A percentile compares a stretch with the other conserved stretches of the same genome.
Conservation (phyloP, 2,797 vertebrate genomes). For the Percopsis omiscomaycus region DNA sequence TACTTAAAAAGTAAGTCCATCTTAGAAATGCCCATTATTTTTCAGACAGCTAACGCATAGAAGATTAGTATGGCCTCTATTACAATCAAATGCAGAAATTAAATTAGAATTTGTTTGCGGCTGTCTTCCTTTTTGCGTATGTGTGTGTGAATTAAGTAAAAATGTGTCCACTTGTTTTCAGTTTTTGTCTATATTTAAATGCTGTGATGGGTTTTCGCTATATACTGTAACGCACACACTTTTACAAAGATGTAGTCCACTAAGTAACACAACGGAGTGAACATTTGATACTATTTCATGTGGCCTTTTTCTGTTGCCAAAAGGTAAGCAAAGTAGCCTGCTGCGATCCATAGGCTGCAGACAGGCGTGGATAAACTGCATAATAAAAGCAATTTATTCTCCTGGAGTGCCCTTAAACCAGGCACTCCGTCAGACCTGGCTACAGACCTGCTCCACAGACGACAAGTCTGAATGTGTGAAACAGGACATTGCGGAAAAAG, state of each 20-base stretch:
- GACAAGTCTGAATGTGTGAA: slow-evolving; percentile 27
- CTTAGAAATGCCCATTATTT: no score
- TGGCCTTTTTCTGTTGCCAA: no score
- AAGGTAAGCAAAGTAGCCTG: no score
- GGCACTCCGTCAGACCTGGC: slow-evolving; percentile 42
- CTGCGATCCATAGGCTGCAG: slow-evolving; percentile 46
- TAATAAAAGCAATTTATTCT: slow-evolving; percentile 56
- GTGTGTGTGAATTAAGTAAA: not conserved
- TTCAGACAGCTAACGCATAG: no score
- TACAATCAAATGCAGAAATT: no score
- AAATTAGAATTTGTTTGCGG: not conserved
- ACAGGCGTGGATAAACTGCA: slow-evolving; percentile 43
- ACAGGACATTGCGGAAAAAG: not conserved
- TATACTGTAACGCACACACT: not conserved
- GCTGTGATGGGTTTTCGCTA: not conserved
- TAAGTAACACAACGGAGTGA: not conserved
- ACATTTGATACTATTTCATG: no score
- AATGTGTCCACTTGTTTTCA: no score
- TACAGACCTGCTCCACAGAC: slow-evolving; percentile 14
- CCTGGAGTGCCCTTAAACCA: slow-evolving; percentile 66
- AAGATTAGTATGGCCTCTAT: no score
- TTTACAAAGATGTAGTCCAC: not conserved
- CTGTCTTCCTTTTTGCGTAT: not conserved
- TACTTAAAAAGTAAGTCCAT: no score
- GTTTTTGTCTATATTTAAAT: not conserved